Conservation (phyloP, 2,888 invertebrate genomes). For the Apotomis turbidana region DNA sequence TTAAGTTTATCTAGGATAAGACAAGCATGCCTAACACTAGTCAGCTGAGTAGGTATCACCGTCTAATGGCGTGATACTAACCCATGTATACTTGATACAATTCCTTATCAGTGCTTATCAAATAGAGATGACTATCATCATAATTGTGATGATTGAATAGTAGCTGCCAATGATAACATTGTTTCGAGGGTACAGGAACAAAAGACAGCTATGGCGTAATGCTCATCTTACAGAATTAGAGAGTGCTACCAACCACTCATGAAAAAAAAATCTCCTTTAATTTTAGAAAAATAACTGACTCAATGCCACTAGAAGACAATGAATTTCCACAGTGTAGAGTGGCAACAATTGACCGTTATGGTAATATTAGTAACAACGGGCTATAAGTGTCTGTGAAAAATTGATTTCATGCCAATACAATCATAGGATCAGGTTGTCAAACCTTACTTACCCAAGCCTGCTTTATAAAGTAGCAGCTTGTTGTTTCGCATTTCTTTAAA, state of each 20-base stretch:
- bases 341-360: background rate
- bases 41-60: conserved; percentile 34
- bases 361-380: conserved; percentile 14
- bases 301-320: background rate
- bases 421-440: too few species aligned
- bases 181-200: conserved; percentile 5
- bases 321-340: background rate
- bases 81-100: conserved; percentile 26
- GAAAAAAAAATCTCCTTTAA: too few species aligned
- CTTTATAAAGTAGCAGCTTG: too few species aligned
- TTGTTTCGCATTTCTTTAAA: too few species aligned
- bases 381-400: background rate
- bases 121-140: conserved; percentile 46
- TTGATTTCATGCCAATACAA: too few species aligned
- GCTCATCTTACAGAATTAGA: too few species aligned
- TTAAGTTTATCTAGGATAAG: conserved; percentile 26
- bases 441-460: too few species aligned
- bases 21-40: conserved; percentile 13
- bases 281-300: too few species aligned
- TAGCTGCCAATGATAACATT: background rate
- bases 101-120: conserved; percentile 19
- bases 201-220: background rate
- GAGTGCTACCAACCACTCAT: too few species aligned
- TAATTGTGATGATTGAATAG: conserved; percentile 15
- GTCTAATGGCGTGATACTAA: conserved; percentile 25